Evolutionary conservation across 2,797 vertebrate genomes (phyloP).

Genomic region (Vultur gryphus): DNA sequence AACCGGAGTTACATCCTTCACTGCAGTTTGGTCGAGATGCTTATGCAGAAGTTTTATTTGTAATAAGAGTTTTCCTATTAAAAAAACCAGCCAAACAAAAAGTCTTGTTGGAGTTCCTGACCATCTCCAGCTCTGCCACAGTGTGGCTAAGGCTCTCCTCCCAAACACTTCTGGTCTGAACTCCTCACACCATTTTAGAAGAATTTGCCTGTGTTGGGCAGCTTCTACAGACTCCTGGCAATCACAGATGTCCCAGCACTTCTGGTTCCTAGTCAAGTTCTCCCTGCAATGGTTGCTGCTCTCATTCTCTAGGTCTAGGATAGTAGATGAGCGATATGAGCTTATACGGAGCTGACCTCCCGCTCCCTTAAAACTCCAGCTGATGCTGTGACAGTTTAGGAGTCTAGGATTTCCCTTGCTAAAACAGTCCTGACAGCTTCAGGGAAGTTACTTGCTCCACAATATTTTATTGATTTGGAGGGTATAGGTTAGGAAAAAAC

Average conservation of each 20-base stretch:
- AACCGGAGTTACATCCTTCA: background rate
- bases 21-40: background rate
- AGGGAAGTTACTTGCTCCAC: background rate
- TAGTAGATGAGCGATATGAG: background rate
- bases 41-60: background rate
- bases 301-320: background rate
- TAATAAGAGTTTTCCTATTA: background rate
- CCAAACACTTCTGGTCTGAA: background rate
- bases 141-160: background rate
- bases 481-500: background rate
- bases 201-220: background rate
- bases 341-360: background rate
- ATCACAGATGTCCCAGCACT: background rate
- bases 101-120: background rate
- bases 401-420: background rate
- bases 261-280: background rate
- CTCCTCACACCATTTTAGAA: background rate
- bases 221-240: background rate
- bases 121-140: background rate
- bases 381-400: background rate
- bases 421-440: background rate
- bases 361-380: background rate
- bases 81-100: background rate
- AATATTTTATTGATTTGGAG: constrained; percentile 46
- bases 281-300: background rate